These are phyloP conservation scores for Malthinus seriepunctatus DNA, from an alignment of 2,888 invertebrate species.

Conservation along the genomic window DNA sequence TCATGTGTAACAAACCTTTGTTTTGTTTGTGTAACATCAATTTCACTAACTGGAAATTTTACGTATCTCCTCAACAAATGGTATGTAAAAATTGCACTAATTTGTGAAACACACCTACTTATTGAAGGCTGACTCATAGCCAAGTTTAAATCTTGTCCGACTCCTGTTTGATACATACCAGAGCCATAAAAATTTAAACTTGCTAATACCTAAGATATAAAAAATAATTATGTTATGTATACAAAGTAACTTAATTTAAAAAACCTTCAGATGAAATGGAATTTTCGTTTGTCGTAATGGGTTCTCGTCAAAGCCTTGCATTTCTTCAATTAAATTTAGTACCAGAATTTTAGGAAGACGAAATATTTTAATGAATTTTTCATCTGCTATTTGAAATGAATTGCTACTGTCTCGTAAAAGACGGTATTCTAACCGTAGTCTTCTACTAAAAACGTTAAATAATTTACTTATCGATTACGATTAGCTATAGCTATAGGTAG, in stretches of 20 bases:
- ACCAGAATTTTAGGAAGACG: not conserved
- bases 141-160: slow-evolving; percentile 12
- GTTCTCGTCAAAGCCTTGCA: not conserved
- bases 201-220: not conserved
- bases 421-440: not conserved
- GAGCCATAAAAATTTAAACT: slow-evolving; percentile 4
- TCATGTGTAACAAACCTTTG: not conserved
- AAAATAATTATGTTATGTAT: not conserved
- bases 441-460: too few species aligned
- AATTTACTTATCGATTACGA: too few species aligned
- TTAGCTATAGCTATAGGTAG: too few species aligned
- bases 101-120: not conserved
- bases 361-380: slow-evolving; percentile 7
- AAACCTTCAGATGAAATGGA: slow-evolving; percentile 1
- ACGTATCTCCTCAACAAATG: slow-evolving; percentile 8
- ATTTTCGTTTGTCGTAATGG: not conserved
- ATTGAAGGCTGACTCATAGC: slow-evolving; percentile 11
- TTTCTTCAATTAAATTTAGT: slow-evolving; percentile 1
- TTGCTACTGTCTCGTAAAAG: not conserved
- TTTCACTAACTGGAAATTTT: slow-evolving; percentile 5
- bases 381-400: not conserved
- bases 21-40: not conserved
- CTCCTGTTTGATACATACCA: slow-evolving; percentile 9
- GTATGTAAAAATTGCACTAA: slow-evolving; percentile 8
- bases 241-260: not conserved